Conservation (phyloP, 2,113 vertebrate genomes). For the Tyto alba region DNA sequence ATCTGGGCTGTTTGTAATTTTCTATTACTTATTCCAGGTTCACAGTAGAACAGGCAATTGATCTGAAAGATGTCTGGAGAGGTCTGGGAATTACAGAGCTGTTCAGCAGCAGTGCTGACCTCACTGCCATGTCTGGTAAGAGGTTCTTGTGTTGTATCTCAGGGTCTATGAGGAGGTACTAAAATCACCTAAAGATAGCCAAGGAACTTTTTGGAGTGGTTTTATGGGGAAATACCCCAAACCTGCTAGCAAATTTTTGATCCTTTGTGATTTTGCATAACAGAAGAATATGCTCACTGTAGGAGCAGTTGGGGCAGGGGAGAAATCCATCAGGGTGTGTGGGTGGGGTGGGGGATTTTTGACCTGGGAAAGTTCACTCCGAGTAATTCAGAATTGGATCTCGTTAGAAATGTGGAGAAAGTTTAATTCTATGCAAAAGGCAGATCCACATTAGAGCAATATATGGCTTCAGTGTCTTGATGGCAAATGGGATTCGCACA, state of each 20-base stretch:
- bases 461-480: neutral
- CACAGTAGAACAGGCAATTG: conserved; percentile 91
- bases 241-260: neutral
- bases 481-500: neutral
- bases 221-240: neutral
- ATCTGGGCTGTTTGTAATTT: neutral
- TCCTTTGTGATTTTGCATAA: neutral
- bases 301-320: neutral
- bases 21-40: conserved; percentile 74
- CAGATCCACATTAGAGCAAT: neutral
- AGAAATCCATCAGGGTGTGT: neutral
- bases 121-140: conserved; percentile 91
- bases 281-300: neutral
- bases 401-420: neutral
- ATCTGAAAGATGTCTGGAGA: conserved; percentile 86
- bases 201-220: neutral
- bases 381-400: neutral
- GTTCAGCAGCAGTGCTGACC: conserved; percentile 87
- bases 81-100: conserved; percentile 87
- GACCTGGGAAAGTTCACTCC: neutral
- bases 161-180: neutral
- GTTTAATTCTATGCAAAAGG: neutral
- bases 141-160: neutral
- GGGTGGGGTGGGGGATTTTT: neutral
- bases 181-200: neutral